Percentiles rank a stretch among this genome's conserved stretches.
Evolutionary conservation across 2,888 invertebrate genomes (phyloP).

Genomic region (Drosophila melanosoma): DNA sequence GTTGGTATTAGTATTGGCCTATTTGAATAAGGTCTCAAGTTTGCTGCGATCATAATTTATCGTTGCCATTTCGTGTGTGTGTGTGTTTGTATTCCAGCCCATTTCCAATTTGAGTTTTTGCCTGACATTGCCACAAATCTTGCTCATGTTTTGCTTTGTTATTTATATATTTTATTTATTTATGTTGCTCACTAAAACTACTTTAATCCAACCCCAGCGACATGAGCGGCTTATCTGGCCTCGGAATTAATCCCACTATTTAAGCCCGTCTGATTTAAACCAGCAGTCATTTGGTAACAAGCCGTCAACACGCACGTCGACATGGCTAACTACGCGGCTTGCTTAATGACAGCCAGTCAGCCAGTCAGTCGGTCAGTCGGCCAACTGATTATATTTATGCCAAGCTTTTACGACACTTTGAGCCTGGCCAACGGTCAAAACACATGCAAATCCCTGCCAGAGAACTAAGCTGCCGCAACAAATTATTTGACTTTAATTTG

Average conservation of each 20-base stretch:
- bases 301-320: conserved; percentile 54
- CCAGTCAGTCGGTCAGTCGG: conserved; percentile 41
- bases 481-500: conserved; percentile 29
- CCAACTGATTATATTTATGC: conserved; percentile 69
- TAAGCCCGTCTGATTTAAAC: conserved; percentile 43
- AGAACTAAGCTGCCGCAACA: conserved; percentile 14
- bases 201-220: conserved; percentile 67
- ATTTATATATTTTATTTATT: conserved; percentile 77
- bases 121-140: conserved; percentile 55
- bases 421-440: conserved; percentile 36
- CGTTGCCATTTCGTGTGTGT: conserved; percentile 33
- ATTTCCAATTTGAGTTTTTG: conserved; percentile 75
- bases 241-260: conserved; percentile 51
- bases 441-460: conserved; percentile 49
- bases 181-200: conserved; percentile 71
- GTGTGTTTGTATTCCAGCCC: conserved; percentile 24
- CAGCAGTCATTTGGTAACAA: conserved; percentile 45
- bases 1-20: conserved; percentile 6
- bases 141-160: conserved; percentile 49
- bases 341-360: conserved; percentile 59
- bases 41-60: conserved; percentile 77
- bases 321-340: conserved; percentile 40
- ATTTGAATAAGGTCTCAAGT: conserved; percentile 55
- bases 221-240: conserved; percentile 61
- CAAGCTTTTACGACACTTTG: conserved; percentile 68